Percentiles rank a stretch among this genome's conserved stretches.
Evolutionary conservation across 2,797 vertebrate species (phyloP).

Genomic region (Sebastolobus altivelis): DNA sequence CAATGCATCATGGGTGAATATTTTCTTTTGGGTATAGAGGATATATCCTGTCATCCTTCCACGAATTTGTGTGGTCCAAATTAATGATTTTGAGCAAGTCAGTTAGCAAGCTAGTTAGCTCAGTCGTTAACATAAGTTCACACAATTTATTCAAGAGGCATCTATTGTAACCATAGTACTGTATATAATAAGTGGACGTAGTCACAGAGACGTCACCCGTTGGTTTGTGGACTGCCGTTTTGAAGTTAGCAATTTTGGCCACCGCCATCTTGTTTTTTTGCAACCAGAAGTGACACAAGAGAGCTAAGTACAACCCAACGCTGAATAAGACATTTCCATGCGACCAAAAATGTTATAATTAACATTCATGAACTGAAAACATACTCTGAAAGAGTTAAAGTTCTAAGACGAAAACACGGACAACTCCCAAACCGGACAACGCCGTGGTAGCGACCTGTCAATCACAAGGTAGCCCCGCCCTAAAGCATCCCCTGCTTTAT

Average conservation of each 20-base stretch:
- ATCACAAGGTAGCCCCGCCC: too few relatives aligned
- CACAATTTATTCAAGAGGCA: background rate
- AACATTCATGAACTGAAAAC: too few relatives aligned
- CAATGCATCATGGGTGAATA: constrained; percentile 7
- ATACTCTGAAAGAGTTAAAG: too few relatives aligned
- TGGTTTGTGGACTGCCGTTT: background rate
- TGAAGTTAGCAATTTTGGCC: background rate
- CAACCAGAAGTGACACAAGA: background rate
- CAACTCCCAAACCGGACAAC: too few relatives aligned
- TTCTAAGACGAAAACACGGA: too few relatives aligned
- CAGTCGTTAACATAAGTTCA: background rate
- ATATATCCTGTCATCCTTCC: background rate
- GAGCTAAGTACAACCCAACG: background rate
- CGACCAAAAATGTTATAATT: background rate
- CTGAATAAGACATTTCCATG: too few relatives aligned
- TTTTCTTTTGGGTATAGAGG: background rate
- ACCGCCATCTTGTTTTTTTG: too few relatives aligned
- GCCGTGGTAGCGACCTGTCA: too few relatives aligned
- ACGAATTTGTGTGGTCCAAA: background rate
- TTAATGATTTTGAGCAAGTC: background rate
- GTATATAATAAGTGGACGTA: too few relatives aligned
- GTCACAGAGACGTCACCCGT: background rate
- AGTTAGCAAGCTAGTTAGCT: background rate
- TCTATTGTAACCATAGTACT: too few relatives aligned
- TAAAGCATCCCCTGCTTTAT: too few relatives aligned